Conservation (phyloP, 2,113 vertebrate genomes). For the Macaca mulatta region DNA sequence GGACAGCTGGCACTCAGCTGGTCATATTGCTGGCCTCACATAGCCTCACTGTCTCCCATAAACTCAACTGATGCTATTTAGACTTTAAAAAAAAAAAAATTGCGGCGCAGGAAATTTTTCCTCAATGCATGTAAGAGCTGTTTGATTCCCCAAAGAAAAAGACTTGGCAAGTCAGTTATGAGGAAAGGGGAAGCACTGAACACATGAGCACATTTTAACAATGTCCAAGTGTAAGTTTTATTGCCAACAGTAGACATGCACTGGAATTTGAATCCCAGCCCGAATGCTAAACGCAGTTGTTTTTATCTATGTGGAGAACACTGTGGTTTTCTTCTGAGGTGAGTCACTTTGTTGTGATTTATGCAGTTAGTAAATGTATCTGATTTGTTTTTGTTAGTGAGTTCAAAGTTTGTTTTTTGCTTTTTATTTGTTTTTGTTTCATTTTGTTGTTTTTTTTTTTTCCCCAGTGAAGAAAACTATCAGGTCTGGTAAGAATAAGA, state of each 20-base stretch:
- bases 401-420: constrained; percentile 51
- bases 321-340: constrained; percentile 81
- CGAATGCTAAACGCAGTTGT: constrained; percentile 80
- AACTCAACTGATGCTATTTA: constrained; percentile 62
- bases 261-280: constrained; percentile 77
- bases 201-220: constrained; percentile 83
- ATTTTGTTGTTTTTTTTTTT: background rate
- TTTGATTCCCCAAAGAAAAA: constrained; percentile 82
- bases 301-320: constrained; percentile 82
- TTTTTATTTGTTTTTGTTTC: constrained; percentile 41
- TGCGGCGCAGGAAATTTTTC: constrained; percentile 82
- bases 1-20: constrained; percentile 85
- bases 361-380: constrained; percentile 80
- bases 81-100: background rate
- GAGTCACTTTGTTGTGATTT: constrained; percentile 83
- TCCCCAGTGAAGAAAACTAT: constrained; percentile 62
- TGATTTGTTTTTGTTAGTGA: constrained; percentile 83
- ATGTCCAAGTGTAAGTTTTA: constrained; percentile 83
- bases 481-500: constrained; percentile 16
- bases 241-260: constrained; percentile 83
- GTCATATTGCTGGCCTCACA: constrained; percentile 59
- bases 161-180: constrained; percentile 81
- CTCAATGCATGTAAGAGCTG: constrained; percentile 78
- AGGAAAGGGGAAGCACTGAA: constrained; percentile 78
- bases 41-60: constrained; percentile 56